phyloP scores from a whole-genome alignment of 30 jellyfish, hydroid and myxozoan genomes.

The Hydra vulgaris region DNA sequence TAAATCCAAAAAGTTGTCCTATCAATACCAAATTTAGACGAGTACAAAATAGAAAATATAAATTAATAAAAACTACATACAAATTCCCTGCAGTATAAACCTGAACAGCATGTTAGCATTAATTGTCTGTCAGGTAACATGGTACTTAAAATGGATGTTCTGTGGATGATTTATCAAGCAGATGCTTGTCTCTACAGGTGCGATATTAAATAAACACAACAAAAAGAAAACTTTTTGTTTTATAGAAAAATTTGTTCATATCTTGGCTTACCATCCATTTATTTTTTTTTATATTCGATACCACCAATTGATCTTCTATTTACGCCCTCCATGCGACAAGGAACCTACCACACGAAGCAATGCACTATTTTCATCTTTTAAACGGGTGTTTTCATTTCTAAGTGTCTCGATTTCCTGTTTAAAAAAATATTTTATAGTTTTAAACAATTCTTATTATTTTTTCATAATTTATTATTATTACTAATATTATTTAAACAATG shows the following conservation, averaged over 20 bases:
- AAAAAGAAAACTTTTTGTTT: background rate
- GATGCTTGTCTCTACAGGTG: background rate
- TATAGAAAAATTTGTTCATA: background rate
- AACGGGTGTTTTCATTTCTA: conserved; percentile 81
- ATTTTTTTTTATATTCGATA: too few relatives aligned
- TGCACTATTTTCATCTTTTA: conserved; percentile 79
- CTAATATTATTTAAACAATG: too few relatives aligned
- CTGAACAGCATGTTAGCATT: background rate
- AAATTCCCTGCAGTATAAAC: conserved; percentile 15
- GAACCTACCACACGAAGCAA: conserved; percentile 66
- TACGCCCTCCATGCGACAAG: conserved; percentile 48
- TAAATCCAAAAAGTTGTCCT: background rate
- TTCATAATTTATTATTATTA: too few relatives aligned
- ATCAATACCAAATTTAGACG: background rate
- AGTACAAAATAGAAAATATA: conserved; percentile 22
- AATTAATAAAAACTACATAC: conserved; percentile 37
- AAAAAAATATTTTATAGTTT: background rate
- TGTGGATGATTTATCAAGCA: background rate
- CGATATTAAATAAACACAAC: background rate
- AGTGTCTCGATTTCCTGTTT: conserved; percentile 81
- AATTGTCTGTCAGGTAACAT: background rate
- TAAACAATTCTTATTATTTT: too few relatives aligned
- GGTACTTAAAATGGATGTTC: background rate
- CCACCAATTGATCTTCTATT: conserved; percentile 5
- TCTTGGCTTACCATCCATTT: background rate